Conservation (phyloP, 2,797 vertebrate genomes). For the Gymnodraco acuticeps region DNA sequence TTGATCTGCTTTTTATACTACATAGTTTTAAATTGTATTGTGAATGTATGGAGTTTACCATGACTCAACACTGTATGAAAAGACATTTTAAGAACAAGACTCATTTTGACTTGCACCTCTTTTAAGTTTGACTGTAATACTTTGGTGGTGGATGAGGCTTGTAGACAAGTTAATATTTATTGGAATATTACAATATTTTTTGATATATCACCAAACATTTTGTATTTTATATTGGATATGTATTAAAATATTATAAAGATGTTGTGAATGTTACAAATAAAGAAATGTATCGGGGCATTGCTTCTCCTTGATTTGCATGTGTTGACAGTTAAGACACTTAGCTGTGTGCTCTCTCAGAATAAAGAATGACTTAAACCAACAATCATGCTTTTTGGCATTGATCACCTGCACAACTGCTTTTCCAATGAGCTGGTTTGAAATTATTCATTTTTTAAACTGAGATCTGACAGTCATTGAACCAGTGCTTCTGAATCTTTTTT, state of each 20-base stretch:
- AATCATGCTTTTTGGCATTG: neutral
- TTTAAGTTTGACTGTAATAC: neutral
- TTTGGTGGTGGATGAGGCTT: constrained; percentile 3
- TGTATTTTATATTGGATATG: constrained; percentile 27
- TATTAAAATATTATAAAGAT: constrained; percentile 12
- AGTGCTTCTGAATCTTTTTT: neutral
- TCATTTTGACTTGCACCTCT: constrained; percentile 1
- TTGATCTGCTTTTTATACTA: constrained; percentile 17
- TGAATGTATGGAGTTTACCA: constrained; percentile 15
- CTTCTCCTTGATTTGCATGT: neutral
- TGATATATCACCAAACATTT: neutral
- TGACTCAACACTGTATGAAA: neutral
- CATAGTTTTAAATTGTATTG: neutral
- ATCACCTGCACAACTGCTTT: too few relatives aligned
- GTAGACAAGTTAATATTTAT: constrained; percentile 11
- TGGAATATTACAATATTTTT: neutral
- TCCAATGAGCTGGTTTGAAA: too few relatives aligned
- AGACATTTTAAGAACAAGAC: constrained; percentile 17
- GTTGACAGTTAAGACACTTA: neutral
- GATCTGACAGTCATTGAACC: too few relatives aligned
- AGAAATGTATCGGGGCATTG: neutral
- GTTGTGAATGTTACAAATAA: constrained; percentile 37
- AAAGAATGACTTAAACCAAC: neutral
- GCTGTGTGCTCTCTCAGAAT: neutral
- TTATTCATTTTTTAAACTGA: too few relatives aligned